Evolutionary conservation across 1,140 invertebrate genomes (phyloP), one percentile per base, ranked within the genome.

Genomic region (Aplysia californica): DNA sequence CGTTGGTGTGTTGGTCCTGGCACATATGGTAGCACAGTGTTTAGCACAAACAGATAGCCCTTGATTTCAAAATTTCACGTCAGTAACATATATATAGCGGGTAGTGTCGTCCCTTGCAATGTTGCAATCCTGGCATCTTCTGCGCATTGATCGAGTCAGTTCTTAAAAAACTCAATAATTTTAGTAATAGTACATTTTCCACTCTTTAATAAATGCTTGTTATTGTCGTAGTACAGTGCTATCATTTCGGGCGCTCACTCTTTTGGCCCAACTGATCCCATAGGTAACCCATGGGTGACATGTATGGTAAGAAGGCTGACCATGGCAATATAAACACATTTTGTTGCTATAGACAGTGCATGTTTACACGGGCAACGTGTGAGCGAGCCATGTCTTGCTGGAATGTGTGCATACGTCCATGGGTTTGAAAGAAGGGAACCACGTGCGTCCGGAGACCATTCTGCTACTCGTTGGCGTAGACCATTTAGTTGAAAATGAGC

Each of bases 371-470:
- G n/a, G n/a, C n/a, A n/a, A n/a, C n/a, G n/a, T n/a, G n/a, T n/a
- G n/a, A n/a, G n/a, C n/a, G n/a, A 26, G 36, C 36, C 23, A 61
- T 29, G 26, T 26, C 23, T 36, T 21, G 56, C 36, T 23, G 65
- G 58, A 39, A 38, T 61, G 71, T 61, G 71, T 61, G 71, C 35
- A 58, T 23, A 56, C 20, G 71, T 18, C 26, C 31, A 38, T 35
- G 38, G 35, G 35, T 20, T 18, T 67, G 38, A 67, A 38, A 38
- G 29, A 33, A 38, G 65, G 26, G 23, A 23, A 39, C 29, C 23
- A 67, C 26, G 65, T n/a, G 2, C 35, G 10, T n/a, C 10, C 36
- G 65, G 36, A 33, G 3, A 23, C 44, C n/a, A 21, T 56, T 35
- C 50, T 44, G 0, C 18, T 50, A 2, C 33, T 0, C 39, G 26